Evolutionary conservation across 1,140 invertebrate species (phyloP), one percentile per base, ranked within the genome.

Genomic region (Luehdorfia chinensis): DNA sequence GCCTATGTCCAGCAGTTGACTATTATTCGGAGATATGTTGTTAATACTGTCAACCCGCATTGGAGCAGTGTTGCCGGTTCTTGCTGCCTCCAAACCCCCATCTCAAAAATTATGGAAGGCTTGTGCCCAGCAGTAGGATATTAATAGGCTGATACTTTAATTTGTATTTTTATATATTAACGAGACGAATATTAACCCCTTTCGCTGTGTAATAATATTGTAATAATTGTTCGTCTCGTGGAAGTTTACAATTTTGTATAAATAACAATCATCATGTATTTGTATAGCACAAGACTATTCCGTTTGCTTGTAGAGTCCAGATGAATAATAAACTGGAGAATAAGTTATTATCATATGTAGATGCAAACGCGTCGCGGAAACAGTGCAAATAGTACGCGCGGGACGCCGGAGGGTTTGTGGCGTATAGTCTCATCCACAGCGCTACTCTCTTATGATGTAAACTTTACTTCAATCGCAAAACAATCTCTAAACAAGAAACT

Each of bases 321-420:
- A 28, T 45, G 52, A 66, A 57, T 59, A 55, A 59, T 57, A 62
- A 66, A 47, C 51, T 48, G 33, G 43, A 36, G 55, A 54, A 50
- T 46, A 55, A 55, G 43, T 59, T 55, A 60, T 55, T 63, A 62
- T 59, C 51, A 66, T 58, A 62, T 28, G 39, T 43, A 43, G 46
- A 65, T 66, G 59, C 59, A 69, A 66, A 69, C 66, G 55, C 50
- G 52, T 59, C 53, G 53, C 55, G 55, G 53, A 43, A 43, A 43
- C 51, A 47, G 55, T 66, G 56, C 57, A 59, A 43, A 59, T 48
- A 55, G 66, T 55, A 59, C 53, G 46, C 59, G 43, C 50, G 61
- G n/a, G n/a, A n/a, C 48, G 50, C 45, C 45, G 37, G 36, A 33
- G 44, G 51, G 50, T 31, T 45, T 21, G 32, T 33, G 44, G 13